Evolutionary conservation across 2,888 invertebrate species (phyloP).

Genomic region (Meteorus cinctellus): DNA sequence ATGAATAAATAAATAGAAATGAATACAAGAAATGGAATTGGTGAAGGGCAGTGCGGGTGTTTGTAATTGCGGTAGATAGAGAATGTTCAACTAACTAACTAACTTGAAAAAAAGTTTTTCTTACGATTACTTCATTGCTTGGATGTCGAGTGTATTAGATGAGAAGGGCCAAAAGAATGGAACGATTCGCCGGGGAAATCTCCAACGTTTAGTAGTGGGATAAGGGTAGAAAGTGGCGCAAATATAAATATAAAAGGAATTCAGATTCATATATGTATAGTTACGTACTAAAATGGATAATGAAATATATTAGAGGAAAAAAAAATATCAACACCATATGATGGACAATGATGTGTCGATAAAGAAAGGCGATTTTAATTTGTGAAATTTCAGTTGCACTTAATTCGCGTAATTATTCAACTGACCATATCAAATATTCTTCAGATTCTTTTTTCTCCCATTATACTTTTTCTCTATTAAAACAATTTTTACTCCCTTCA

Average conservation of each 20-base stretch:
- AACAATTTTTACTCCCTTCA: neutral
- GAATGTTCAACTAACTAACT: conserved; percentile 25
- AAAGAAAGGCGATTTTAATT: neutral
- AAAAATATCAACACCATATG: neutral
- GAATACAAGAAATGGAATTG: neutral
- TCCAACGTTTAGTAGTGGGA: conserved; percentile 16
- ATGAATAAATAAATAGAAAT: neutral
- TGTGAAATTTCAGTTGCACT: neutral
- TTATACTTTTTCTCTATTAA: neutral
- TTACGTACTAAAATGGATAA: neutral
- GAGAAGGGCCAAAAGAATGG: conserved; percentile 5
- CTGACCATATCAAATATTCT: neutral
- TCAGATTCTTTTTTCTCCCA: neutral
- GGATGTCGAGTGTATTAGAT: conserved; percentile 23
- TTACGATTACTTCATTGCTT: conserved; percentile 22
- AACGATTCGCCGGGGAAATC: conserved; percentile 32
- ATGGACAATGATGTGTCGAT: neutral
- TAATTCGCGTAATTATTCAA: neutral
- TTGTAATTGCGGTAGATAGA: conserved; percentile 23
- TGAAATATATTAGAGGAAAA: neutral
- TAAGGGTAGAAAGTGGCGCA: neutral
- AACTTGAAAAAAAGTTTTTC: conserved; percentile 26
- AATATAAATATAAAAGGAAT: neutral
- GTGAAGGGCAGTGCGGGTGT: neutral
- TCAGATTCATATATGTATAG: neutral